A percentile compares a stretch with the other conserved stretches of the same genome.
Conservation (phyloP, 2,797 vertebrate species). For the Muraenolepis orangiensis region DNA sequence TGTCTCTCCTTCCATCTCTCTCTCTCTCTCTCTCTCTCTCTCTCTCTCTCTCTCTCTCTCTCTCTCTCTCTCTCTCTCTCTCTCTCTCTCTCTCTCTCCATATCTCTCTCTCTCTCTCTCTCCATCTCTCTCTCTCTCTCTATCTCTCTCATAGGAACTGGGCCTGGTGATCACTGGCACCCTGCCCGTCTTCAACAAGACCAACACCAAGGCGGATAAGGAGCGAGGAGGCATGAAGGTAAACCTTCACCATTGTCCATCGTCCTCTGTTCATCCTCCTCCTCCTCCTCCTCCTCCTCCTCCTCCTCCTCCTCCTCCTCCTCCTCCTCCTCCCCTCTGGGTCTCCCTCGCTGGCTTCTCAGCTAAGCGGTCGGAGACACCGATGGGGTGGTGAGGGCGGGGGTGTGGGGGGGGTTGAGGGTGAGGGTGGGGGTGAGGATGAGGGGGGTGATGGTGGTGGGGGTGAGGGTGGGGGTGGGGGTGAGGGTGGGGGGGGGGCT, state of each 20-base stretch:
- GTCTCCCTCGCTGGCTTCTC: not conserved
- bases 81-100: too few species aligned
- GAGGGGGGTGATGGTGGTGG: too few species aligned
- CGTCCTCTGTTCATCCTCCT: not conserved
- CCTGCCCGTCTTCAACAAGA: slow-evolving; percentile 95
- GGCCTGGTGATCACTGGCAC: slow-evolving; percentile 98
- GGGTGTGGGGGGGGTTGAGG: too few species aligned
- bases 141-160: slow-evolving; percentile 83
- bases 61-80: slow-evolving; percentile 6
- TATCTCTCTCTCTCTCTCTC: too few species aligned
- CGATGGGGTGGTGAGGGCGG: too few species aligned
- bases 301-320: not conserved
- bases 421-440: too few species aligned
- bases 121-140: not conserved
- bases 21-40: too few species aligned
- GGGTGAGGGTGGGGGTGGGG: too few species aligned
- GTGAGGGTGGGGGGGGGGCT: too few species aligned
- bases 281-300: not conserved
- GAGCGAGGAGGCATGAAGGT: slow-evolving; percentile 68
- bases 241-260: not conserved
- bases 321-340: not conserved
- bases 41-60: slow-evolving; percentile 15
- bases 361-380: too few species aligned
- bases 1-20: not conserved
- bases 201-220: slow-evolving; percentile 68